These are phyloP conservation scores for Sogatella furcifera DNA, from an alignment of 1,140 invertebrate genomes.

Conservation along the genomic window DNA sequence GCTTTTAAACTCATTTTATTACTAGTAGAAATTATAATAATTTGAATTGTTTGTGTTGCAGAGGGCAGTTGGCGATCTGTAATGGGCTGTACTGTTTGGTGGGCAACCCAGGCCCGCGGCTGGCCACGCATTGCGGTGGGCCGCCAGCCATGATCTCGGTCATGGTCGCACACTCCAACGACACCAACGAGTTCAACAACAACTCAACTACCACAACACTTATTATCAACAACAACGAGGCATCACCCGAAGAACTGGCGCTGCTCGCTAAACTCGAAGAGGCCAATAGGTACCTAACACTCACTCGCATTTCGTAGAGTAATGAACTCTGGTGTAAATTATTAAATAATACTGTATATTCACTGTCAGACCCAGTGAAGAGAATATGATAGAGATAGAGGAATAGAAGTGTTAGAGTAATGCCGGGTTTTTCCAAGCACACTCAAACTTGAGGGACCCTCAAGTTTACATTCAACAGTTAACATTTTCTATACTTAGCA, in stretches of 20 bases:
- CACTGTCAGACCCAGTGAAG: too few relatives aligned
- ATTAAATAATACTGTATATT: too few relatives aligned
- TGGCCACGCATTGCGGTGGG: constrained; percentile 30
- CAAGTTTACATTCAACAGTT: too few relatives aligned
- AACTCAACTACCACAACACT: constrained; percentile 1
- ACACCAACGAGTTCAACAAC: background rate
- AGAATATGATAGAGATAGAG: too few relatives aligned
- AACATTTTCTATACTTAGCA: too few relatives aligned
- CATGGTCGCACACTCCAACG: constrained; percentile 26
- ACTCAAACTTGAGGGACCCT: too few relatives aligned
- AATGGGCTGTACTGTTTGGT: constrained; percentile 30
- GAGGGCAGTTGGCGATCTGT: constrained; percentile 29
- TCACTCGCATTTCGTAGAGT: too few relatives aligned
- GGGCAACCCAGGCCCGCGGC: constrained; percentile 27
- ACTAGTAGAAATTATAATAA: background rate
- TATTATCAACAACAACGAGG: constrained; percentile 37
- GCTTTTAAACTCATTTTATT: too few relatives aligned
- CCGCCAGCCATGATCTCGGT: constrained; percentile 16
- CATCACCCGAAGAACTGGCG: constrained; percentile 52
- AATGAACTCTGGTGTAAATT: too few relatives aligned
- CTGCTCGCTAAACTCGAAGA: constrained; percentile 87
- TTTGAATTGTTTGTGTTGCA: constrained; percentile 18
- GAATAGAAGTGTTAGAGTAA: too few relatives aligned
- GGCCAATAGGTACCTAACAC: constrained; percentile 75
- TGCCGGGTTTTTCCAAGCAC: too few relatives aligned